These are phyloP conservation scores for Styela clava DNA, from an alignment of 23 tunicate genomes.

Conservation along the genomic window DNA sequence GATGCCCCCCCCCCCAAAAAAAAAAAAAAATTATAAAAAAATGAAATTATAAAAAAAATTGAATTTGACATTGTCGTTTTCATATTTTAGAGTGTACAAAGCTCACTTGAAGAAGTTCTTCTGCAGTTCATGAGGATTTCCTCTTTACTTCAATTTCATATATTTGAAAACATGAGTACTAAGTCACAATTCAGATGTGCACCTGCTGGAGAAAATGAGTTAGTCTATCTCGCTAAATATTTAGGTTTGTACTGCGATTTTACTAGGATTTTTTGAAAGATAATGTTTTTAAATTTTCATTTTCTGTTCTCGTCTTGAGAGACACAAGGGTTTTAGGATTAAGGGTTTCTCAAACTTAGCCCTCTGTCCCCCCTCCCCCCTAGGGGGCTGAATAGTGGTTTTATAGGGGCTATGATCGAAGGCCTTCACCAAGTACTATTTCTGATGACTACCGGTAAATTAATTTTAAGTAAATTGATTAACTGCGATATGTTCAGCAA, in stretches of 20 bases:
- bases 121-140: constrained; percentile 53
- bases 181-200: constrained; percentile 3
- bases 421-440: too few species aligned
- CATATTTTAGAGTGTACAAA: constrained; percentile 46
- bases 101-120: constrained; percentile 29
- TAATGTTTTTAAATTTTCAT: background rate
- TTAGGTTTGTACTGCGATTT: constrained; percentile 38
- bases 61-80: too few species aligned
- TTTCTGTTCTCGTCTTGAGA: background rate
- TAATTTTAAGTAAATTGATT: too few species aligned
- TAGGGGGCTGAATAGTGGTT: too few species aligned
- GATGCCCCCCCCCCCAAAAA: too few species aligned
- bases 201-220: constrained; percentile 27
- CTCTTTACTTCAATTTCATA: constrained; percentile 55
- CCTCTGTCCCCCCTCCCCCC: too few species aligned
- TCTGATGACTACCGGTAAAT: too few species aligned
- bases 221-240: constrained; percentile 34
- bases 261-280: background rate
- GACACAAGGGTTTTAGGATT: background rate
- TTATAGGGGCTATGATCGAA: too few species aligned
- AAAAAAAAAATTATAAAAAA: too few species aligned
- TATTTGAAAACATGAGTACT: constrained; percentile 16
- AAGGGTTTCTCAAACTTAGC: too few species aligned
- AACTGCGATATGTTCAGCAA: too few species aligned
- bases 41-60: too few species aligned